Evolutionary conservation across 2,113 vertebrate species (phyloP).

Genomic region (Anser brachyrhynchus): DNA sequence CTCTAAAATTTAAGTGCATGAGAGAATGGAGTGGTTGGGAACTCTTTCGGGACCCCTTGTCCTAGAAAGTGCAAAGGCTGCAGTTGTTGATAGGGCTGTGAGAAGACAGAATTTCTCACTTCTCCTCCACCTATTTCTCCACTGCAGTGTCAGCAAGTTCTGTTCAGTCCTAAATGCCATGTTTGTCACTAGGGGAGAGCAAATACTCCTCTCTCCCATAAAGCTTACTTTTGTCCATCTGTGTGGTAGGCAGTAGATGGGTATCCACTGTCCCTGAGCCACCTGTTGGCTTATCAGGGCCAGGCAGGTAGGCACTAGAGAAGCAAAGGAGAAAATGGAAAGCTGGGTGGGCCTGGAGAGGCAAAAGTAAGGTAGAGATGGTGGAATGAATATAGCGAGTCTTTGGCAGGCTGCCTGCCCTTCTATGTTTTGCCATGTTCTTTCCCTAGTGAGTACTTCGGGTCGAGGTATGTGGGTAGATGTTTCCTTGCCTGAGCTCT

Average conservation of each 20-base stretch:
- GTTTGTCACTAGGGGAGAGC: neutral
- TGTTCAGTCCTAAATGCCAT: neutral
- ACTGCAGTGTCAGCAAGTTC: neutral
- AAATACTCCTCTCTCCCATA: neutral
- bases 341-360: neutral
- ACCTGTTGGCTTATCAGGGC: neutral
- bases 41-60: neutral
- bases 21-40: neutral
- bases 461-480: neutral
- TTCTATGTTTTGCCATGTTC: neutral
- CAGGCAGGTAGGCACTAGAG: neutral
- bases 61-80: neutral
- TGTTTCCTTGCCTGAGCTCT: neutral
- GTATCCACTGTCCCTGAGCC: neutral
- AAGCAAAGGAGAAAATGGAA: neutral
- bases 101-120: neutral
- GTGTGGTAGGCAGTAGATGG: neutral
- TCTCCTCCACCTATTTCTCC: neutral
- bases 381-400: neutral
- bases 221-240: neutral
- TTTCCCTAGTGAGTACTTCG: neutral
- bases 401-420: neutral
- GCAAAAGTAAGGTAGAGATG: neutral
- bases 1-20: neutral
- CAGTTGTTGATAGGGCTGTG: neutral